Evolutionary conservation across 2,113 vertebrate genomes (phyloP), one percentile per base, ranked within the genome.

Genomic region (Oplegnathus fasciatus): DNA sequence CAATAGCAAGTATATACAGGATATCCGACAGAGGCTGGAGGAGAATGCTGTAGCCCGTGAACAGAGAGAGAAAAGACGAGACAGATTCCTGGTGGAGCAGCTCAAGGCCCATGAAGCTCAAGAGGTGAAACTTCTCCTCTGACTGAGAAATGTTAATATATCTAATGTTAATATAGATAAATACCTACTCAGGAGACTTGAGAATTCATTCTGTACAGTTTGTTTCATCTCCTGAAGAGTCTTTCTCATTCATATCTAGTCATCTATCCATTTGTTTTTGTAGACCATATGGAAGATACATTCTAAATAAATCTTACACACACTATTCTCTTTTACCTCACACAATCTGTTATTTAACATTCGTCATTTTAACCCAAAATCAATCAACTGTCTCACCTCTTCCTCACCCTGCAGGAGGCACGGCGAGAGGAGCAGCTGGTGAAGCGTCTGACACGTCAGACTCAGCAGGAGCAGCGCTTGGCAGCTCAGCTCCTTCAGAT

Each of bases 401-500:
- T 48, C 54, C 20, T 42, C 52, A 58, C 28, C 32, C 22, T 80
- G 34, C 89, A 99, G 98, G 96, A 97, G 73, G 92, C 91, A 1
- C 90, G 91, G 76, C 92, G 92, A 2, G 97, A 98, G 13, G 96
- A 98, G 55, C 97, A 98, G 87, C 94, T 99, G 64, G 94, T 98
- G 74, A 95, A 93, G 83, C 96, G 96, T 9, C 87, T 99, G 85
- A 97, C 97, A 89, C 96, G 96, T 32, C 97, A 97, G 86, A 97
- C 97, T 48, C 96, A 97, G 92, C 96, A 97, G 65, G 98, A 99
- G 90, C 95, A 95, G 48, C 94, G 97, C 44, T 94, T 99, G 55
- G 96, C 94, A 0, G 93, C 96, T 68, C 96, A 99, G 91, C 97
- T 99, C 32, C 97, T 98, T 92, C 97, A 98, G 0, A 94, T 96